Conservation (phyloP, 2,797 vertebrate genomes). For the Pelobates cultripes region DNA sequence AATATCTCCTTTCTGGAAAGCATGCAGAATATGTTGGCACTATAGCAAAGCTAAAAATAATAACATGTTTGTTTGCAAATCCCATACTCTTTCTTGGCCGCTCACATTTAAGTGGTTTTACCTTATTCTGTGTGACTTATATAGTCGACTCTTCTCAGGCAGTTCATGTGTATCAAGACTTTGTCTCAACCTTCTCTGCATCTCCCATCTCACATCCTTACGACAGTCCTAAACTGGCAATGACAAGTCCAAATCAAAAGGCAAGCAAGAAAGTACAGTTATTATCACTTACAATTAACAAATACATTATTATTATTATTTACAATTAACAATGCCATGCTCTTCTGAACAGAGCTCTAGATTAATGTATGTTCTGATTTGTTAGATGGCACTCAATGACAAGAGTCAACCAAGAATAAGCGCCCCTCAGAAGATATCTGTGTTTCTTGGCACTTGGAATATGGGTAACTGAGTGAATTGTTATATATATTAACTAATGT, state of each 20-base stretch:
- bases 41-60: no score
- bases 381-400: slow-evolving; percentile 16
- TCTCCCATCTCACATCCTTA: background rate
- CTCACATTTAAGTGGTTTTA: no score
- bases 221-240: background rate
- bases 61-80: background rate
- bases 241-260: background rate
- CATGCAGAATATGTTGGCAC: no score
- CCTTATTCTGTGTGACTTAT: background rate
- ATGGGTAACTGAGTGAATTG: slow-evolving; percentile 73
- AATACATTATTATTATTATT: no score
- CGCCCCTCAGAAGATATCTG: slow-evolving; percentile 59
- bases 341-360: no score
- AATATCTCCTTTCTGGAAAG: no score
- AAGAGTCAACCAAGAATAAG: slow-evolving; percentile 3
- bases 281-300: no score
- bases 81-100: background rate
- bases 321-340: no score
- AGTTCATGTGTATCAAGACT: background rate
- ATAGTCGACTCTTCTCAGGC: background rate
- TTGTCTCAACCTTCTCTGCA: background rate
- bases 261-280: background rate
- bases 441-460: slow-evolving; percentile 85
- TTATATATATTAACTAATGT: background rate
- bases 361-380: background rate